phyloP scores from a whole-genome alignment of 2,888 invertebrate genomes.

The Perithous albicinctus region DNA sequence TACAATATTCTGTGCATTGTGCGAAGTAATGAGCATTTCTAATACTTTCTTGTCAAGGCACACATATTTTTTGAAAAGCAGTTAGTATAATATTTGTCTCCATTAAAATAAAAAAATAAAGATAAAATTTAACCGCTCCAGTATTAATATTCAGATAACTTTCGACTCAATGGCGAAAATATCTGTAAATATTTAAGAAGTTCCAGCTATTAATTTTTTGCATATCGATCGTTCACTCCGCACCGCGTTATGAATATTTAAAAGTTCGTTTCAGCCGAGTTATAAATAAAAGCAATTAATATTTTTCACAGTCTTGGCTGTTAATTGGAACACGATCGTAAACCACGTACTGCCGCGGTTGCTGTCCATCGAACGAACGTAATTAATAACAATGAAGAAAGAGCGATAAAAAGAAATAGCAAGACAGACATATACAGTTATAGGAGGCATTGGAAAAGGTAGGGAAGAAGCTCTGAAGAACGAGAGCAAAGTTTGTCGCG shows the following conservation, averaged over 20 bases:
- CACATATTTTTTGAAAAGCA: no score
- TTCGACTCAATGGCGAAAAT: background rate
- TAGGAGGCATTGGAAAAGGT: background rate
- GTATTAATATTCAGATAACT: background rate
- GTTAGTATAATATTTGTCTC: no score
- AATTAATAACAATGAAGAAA: constrained; percentile 40
- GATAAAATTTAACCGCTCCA: no score
- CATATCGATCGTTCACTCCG: background rate
- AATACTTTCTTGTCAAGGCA: no score
- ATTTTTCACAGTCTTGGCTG: background rate
- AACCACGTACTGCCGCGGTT: constrained; percentile 9
- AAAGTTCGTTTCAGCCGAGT: background rate
- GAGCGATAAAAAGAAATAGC: constrained; percentile 20
- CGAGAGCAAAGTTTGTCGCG: constrained; percentile 48
- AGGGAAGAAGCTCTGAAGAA: background rate
- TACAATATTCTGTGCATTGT: no score
- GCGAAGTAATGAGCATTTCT: no score
- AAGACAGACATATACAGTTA: background rate
- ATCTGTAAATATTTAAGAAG: background rate
- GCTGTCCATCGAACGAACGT: constrained; percentile 20
- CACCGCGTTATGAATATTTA: constrained; percentile 4
- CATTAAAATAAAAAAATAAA: no score
- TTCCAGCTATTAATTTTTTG: background rate
- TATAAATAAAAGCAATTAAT: constrained; percentile 20
- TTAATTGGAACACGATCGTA: constrained; percentile 40